phyloP scores from a whole-genome alignment of 1,140 invertebrate genomes.

The Orussus abietinus region DNA sequence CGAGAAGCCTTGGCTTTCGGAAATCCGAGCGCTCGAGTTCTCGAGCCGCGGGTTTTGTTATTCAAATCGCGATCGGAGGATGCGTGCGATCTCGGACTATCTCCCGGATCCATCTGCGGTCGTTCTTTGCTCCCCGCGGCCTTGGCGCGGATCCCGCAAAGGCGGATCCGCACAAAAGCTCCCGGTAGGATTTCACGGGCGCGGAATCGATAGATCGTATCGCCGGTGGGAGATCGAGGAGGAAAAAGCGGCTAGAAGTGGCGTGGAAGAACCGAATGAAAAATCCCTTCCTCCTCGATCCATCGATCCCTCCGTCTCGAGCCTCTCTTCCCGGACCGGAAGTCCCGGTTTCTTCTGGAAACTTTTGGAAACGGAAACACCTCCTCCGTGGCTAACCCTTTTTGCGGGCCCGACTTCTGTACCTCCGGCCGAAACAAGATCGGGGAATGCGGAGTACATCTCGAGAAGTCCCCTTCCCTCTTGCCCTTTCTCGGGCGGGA shows the following conservation, averaged over 20 bases:
- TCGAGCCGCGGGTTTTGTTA: too few relatives aligned
- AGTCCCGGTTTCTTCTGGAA: constrained; percentile 2
- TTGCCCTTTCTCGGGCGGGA: too few relatives aligned
- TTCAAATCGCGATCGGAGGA: too few relatives aligned
- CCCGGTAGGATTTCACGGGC: constrained; percentile 5
- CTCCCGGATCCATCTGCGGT: background rate
- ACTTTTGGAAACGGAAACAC: background rate
- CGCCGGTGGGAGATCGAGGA: constrained; percentile 14
- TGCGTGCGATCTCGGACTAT: too few relatives aligned
- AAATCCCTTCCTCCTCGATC: too few relatives aligned
- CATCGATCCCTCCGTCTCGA: background rate
- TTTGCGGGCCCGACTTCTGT: constrained; percentile 3
- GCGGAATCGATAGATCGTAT: constrained; percentile 31
- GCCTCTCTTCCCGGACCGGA: constrained; percentile 9
- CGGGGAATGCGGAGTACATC: constrained; percentile 33
- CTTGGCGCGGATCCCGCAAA: constrained; percentile 15
- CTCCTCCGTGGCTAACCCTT: background rate
- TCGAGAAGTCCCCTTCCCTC: constrained; percentile 15
- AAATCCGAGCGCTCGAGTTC: constrained; percentile 8
- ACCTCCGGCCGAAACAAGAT: constrained; percentile 32
- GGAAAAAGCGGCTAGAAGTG: constrained; percentile 7
- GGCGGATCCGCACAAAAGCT: background rate
- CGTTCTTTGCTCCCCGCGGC: constrained; percentile 5
- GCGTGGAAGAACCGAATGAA: too few relatives aligned
- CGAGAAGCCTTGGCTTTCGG: too few relatives aligned